Evolutionary conservation across 2,113 vertebrate genomes (phyloP).

Genomic region (Antigone vipio): DNA sequence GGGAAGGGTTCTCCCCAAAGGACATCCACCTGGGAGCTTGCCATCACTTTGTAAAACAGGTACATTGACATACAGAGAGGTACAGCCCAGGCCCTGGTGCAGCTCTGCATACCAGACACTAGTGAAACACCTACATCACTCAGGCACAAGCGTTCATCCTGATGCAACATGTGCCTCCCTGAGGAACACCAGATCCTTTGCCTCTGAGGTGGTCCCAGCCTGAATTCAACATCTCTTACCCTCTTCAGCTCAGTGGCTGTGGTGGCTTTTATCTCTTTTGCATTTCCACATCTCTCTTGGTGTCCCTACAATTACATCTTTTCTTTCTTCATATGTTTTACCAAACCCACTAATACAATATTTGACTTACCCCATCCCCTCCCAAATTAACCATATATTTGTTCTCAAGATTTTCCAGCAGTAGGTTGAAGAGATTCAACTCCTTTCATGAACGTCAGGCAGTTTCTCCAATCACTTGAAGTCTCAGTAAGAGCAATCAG

Average conservation of each 20-base stretch:
- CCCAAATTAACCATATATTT: conserved; percentile 59
- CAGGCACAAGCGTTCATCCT: not conserved
- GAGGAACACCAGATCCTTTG: not conserved
- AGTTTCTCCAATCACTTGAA: conserved; percentile 65
- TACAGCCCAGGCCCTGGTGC: not conserved
- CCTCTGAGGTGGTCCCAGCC: not conserved
- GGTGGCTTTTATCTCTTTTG: not conserved
- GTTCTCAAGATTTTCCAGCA: conserved; percentile 69
- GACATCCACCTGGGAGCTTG: not conserved
- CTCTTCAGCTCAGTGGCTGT: not conserved
- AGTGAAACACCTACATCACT: not conserved
- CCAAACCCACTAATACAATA: conserved; percentile 1
- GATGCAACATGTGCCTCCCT: not conserved
- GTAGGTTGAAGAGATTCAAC: conserved; percentile 51
- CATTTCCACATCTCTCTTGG: conserved; percentile 11
- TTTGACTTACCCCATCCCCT: not conserved
- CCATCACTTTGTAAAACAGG: not conserved
- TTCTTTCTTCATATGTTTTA: conserved; percentile 41
- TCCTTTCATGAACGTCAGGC: conserved; percentile 47
- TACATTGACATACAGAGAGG: not conserved
- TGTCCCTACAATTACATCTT: not conserved
- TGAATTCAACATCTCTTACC: not conserved
- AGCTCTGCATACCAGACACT: not conserved
- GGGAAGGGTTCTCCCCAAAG: not conserved
- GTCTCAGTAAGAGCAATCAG: conserved; percentile 72